A percentile compares a stretch with the other conserved stretches of the same genome.
Evolutionary conservation across 2,888 invertebrate species (phyloP).

Genomic region (Tenthredo distinguenda): DNA sequence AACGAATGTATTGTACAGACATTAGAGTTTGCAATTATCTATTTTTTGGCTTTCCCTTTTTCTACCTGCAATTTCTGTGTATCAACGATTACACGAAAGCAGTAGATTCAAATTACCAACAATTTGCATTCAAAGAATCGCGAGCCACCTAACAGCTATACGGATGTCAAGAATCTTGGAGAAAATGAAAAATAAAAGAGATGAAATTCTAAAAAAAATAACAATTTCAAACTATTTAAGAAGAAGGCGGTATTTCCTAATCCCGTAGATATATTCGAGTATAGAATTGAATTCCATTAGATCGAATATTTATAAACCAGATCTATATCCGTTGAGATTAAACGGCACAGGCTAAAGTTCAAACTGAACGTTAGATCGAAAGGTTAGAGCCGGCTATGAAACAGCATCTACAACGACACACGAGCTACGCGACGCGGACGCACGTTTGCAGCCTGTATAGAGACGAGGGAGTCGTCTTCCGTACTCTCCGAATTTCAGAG

Average conservation of each 20-base stretch:
- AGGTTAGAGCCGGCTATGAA: neutral
- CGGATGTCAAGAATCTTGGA: too few relatives aligned
- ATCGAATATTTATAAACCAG: neutral
- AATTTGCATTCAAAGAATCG: too few relatives aligned
- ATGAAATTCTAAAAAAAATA: neutral
- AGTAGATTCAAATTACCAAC: neutral
- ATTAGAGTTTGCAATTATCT: neutral
- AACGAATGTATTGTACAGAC: constrained; percentile 34
- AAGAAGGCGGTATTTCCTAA: neutral
- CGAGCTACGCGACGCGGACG: neutral
- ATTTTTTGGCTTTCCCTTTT: neutral
- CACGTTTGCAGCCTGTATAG: neutral
- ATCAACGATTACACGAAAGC: neutral
- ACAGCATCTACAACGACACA: constrained; percentile 14
- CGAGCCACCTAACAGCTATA: too few relatives aligned
- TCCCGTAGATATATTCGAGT: neutral
- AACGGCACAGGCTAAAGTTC: neutral
- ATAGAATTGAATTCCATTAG: neutral
- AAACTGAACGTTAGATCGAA: constrained; percentile 3
- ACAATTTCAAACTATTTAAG: neutral
- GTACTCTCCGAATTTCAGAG: neutral
- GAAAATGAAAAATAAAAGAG: too few relatives aligned
- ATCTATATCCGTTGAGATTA: neutral
- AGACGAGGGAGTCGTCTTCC: neutral
- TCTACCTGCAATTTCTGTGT: neutral